Percentiles rank a stretch among this genome's conserved stretches.
Evolutionary conservation across 53 echinoderm and acorn worm genomes (phyloP).

Genomic region (Stichopus horrens): DNA sequence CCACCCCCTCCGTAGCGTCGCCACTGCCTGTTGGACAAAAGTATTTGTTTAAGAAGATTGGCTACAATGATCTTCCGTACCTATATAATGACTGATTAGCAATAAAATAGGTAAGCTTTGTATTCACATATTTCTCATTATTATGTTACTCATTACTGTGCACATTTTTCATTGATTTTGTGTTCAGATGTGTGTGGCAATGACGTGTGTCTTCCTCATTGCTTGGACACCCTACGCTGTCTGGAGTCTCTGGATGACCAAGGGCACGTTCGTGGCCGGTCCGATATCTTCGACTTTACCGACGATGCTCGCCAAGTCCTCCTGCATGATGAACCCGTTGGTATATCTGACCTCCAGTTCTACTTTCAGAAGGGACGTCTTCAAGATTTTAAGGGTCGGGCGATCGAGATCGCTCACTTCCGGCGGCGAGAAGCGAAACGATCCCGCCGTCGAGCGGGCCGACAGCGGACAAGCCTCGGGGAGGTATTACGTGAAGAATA

Average conservation of each 20-base stretch:
- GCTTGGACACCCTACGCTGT: slow-evolving; percentile 80
- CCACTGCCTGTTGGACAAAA: no score
- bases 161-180: not conserved
- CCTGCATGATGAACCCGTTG: slow-evolving; percentile 79
- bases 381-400: slow-evolving; percentile 16
- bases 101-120: no score
- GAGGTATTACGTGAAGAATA: slow-evolving; percentile 18
- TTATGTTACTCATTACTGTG: no score
- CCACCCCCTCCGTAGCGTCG: no score
- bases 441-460: not conserved
- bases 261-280: not conserved
- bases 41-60: no score
- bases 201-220: slow-evolving; percentile 63
- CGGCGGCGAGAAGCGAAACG: not conserved
- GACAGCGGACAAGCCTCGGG: not conserved
- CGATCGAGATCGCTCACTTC: not conserved
- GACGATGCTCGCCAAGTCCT: slow-evolving; percentile 79
- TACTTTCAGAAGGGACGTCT: slow-evolving; percentile 61
- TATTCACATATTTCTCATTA: no score
- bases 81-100: no score
- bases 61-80: no score
- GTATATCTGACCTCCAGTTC: slow-evolving; percentile 64
- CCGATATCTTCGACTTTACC: slow-evolving; percentile 59
- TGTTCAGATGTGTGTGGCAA: slow-evolving; percentile 70
- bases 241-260: slow-evolving; percentile 49